A percentile compares a stretch with the other conserved stretches of the same genome.
These are phyloP conservation scores for Zootermopsis nevadensis DNA, from an alignment of 2,888 invertebrate genomes.

Conservation along the genomic window DNA sequence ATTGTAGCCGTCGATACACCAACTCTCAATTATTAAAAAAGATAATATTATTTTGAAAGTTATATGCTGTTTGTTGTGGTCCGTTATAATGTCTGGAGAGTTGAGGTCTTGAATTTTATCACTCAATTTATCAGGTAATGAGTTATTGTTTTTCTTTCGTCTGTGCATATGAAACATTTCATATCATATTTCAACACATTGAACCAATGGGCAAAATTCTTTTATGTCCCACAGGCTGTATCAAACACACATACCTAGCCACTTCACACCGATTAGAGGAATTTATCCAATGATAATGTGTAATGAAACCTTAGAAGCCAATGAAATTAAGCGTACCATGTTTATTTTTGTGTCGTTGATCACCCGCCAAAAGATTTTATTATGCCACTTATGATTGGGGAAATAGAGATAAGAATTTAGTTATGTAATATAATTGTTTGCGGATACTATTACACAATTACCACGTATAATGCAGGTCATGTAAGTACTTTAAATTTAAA, in stretches of 20 bases:
- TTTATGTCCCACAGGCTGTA: slow-evolving; percentile 18
- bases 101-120: not conserved
- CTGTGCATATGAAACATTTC: not conserved
- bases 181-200: too few species aligned
- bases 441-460: not conserved
- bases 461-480: not conserved
- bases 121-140: not conserved
- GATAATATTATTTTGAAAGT: not conserved
- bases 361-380: slow-evolving; percentile 49
- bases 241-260: slow-evolving; percentile 37
- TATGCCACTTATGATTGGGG: not conserved
- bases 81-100: not conserved
- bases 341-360: slow-evolving; percentile 49
- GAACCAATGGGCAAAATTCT: slow-evolving; percentile 33
- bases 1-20: not conserved
- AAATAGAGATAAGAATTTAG: not conserved
- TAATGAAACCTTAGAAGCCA: slow-evolving; percentile 52
- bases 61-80: not conserved
- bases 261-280: slow-evolving; percentile 46
- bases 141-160: not conserved
- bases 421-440: not conserved
- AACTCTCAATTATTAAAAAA: not conserved
- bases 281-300: slow-evolving; percentile 51
- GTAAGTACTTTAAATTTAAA: not conserved
- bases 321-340: slow-evolving; percentile 51